Percentiles rank a stretch among this genome's conserved stretches.
Evolutionary conservation across 2,888 invertebrate species (phyloP).

Genomic region (Clitarchus hookeri): DNA sequence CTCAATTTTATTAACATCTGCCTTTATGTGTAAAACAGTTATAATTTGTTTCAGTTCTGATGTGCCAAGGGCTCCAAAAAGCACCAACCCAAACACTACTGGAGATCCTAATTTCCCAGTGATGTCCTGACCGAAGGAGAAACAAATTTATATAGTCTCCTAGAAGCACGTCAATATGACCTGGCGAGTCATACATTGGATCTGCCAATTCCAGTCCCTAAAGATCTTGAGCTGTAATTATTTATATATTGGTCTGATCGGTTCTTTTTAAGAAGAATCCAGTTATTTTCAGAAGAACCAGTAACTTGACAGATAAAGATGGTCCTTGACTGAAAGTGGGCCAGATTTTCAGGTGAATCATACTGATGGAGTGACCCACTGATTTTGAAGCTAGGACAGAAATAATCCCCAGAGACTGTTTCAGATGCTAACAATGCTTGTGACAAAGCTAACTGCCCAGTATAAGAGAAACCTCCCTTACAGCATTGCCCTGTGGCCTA

Average conservation of each 20-base stretch:
- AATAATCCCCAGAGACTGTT: background rate
- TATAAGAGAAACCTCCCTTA: background rate
- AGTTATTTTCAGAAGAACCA: background rate
- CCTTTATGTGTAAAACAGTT: too few species aligned
- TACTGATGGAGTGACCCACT: background rate
- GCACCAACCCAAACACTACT: background rate
- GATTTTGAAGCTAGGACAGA: background rate
- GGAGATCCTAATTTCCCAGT: background rate
- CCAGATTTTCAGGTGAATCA: background rate
- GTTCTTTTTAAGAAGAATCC: background rate
- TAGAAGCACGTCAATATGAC: background rate
- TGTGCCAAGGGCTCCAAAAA: background rate
- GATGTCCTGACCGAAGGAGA: background rate
- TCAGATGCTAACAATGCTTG: background rate
- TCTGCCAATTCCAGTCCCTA: background rate
- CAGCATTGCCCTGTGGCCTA: background rate
- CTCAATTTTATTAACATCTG: too few species aligned
- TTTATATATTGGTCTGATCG: background rate
- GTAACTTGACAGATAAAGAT: background rate
- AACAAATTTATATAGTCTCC: background rate
- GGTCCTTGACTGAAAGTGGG: background rate
- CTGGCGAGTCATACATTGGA: background rate
- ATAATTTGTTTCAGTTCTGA: too few species aligned
- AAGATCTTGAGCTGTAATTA: background rate
- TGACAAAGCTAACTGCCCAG: background rate